phyloP scores from a whole-genome alignment of 2,113 vertebrate species.

The Hemibagrus wyckioides region DNA sequence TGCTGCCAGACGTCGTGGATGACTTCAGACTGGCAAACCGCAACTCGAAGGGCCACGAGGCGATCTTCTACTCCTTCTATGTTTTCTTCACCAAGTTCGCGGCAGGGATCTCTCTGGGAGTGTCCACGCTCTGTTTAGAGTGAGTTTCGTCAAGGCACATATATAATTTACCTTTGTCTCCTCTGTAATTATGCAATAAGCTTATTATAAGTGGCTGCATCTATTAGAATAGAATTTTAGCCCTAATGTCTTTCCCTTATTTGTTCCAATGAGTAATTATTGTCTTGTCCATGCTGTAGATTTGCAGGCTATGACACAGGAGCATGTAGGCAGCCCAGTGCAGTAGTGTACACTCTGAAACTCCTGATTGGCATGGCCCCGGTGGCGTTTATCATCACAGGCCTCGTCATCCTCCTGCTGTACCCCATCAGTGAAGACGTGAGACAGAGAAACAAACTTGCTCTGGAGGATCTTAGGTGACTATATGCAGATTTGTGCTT shows the following conservation, averaged over 20 bases:
- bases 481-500: background rate
- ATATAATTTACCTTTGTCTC: conserved; percentile 9
- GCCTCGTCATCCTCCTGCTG: conserved; percentile 84
- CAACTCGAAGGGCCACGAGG: conserved; percentile 82
- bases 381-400: conserved; percentile 82
- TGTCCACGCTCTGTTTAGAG: conserved; percentile 90
- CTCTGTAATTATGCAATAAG: conserved; percentile 29
- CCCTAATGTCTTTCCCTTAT: conserved; percentile 34
- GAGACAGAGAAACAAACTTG: conserved; percentile 75
- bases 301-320: conserved; percentile 88
- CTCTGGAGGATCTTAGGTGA: conserved; percentile 81
- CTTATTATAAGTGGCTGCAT: background rate
- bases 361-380: conserved; percentile 89
- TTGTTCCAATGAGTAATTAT: background rate
- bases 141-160: conserved; percentile 71
- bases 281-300: conserved; percentile 65
- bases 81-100: conserved; percentile 95
- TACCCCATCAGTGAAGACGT: conserved; percentile 85
- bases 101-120: conserved; percentile 85
- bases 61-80: conserved; percentile 96
- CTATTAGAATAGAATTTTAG: background rate
- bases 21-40: conserved; percentile 87
- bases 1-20: conserved; percentile 95
- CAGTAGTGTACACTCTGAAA: conserved; percentile 87
- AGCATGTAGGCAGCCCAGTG: conserved; percentile 79